Evolutionary conservation across 1,140 invertebrate species (phyloP).

Genomic region (Bombus turneri): DNA sequence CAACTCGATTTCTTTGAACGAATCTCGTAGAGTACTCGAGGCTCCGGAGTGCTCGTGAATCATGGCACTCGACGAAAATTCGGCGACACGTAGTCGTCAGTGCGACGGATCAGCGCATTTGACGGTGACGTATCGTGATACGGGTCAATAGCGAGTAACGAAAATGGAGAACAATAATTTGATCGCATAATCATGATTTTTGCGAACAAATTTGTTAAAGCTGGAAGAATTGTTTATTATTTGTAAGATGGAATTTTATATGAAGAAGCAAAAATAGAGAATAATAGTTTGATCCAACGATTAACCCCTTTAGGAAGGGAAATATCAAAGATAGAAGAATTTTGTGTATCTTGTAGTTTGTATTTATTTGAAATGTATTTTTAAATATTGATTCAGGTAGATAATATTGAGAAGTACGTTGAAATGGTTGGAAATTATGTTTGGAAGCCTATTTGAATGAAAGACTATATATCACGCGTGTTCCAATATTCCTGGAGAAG

Average conservation of each 20-base stretch:
- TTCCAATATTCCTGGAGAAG: neutral
- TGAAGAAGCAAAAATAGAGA: no score
- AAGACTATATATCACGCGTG: no score
- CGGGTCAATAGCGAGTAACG: neutral
- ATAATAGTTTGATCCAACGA: no score
- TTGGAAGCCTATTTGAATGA: no score
- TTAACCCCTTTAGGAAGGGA: no score
- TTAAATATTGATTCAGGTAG: no score
- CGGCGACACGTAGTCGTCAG: neutral
- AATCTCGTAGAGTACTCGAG: neutral
- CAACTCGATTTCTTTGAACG: constrained; percentile 27
- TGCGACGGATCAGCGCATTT: neutral
- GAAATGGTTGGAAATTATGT: neutral
- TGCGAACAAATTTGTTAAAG: neutral
- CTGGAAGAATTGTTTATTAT: neutral
- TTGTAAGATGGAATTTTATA: neutral
- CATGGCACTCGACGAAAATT: neutral
- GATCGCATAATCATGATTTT: no score
- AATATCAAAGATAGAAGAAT: no score
- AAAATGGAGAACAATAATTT: neutral
- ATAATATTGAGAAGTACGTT: no score
- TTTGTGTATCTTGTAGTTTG: no score
- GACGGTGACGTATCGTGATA: neutral
- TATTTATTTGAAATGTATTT: no score
- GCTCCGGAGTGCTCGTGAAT: neutral